Conservation (phyloP, 1,140 invertebrate species). For the Campodea augens region DNA sequence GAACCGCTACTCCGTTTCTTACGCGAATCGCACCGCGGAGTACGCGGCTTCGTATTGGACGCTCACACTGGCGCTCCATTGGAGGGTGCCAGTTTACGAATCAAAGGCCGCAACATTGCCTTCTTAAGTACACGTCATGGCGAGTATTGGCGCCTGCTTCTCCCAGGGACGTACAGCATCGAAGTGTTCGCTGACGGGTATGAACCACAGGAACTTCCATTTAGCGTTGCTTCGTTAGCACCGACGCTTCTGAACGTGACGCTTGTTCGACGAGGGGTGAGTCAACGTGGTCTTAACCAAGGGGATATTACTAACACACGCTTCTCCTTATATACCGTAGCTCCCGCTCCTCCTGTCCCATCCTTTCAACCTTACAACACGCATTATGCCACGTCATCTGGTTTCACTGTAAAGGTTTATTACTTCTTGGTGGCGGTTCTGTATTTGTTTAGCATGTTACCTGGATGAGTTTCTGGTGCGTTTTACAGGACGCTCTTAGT, state of each 20-base stretch:
- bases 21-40: conserved; percentile 69
- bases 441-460: no score
- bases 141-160: conserved; percentile 77
- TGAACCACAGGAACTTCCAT: conserved; percentile 58
- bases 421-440: no score
- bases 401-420: no score
- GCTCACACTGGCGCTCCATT: conserved; percentile 52
- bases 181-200: conserved; percentile 70
- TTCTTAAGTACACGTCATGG: conserved; percentile 77
- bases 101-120: conserved; percentile 67
- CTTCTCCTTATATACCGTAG: no score
- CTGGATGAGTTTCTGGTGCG: no score
- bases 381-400: no score
- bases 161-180: conserved; percentile 63
- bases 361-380: no score
- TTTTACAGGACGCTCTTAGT: no score
- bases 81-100: conserved; percentile 58
- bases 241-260: conserved; percentile 70
- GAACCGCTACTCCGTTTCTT: conserved; percentile 68
- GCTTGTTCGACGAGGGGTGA: conserved; percentile 56
- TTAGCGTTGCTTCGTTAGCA: conserved; percentile 65
- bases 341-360: no score
- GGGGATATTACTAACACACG: no score
- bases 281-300: no score
- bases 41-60: conserved; percentile 65